Evolutionary conservation across 2,797 vertebrate species (phyloP).

Genomic region (Lutjanus campechanus): DNA sequence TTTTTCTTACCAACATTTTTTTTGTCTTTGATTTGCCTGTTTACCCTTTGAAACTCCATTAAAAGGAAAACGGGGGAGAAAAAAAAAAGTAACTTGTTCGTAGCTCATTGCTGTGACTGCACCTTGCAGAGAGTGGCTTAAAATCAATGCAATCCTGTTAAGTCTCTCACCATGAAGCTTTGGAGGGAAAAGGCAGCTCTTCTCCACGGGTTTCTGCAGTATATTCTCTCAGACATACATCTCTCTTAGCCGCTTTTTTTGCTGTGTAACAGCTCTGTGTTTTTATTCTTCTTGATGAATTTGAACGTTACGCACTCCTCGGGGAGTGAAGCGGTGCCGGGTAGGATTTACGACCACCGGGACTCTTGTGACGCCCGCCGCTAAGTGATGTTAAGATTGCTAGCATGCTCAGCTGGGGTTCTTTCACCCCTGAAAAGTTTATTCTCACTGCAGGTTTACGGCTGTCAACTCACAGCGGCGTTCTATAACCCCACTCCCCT

Average conservation of each 20-base stretch:
- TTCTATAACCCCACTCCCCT: not conserved
- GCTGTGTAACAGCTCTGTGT: not conserved
- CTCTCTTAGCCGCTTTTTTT: conserved; percentile 14
- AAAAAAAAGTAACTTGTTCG: conserved; percentile 33
- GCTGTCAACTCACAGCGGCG: not conserved
- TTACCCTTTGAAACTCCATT: conserved; percentile 46
- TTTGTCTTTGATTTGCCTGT: conserved; percentile 42
- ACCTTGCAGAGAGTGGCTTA: conserved; percentile 36
- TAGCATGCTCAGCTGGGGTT: not conserved
- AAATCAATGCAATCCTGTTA: conserved; percentile 60
- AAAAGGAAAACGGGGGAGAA: conserved; percentile 18
- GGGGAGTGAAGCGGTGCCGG: not conserved
- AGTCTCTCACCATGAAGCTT: conserved; percentile 43
- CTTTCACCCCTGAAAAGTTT: not conserved
- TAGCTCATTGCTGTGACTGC: conserved; percentile 42
- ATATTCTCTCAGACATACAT: conserved; percentile 28
- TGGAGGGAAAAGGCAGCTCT: conserved; percentile 32
- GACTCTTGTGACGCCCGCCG: conserved; percentile 9
- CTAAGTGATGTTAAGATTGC: conserved; percentile 3
- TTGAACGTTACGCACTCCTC: conserved; percentile 37
- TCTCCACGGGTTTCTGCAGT: conserved; percentile 29
- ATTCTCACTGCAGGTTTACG: conserved; percentile 1
- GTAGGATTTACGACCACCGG: conserved; percentile 19
- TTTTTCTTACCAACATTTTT: conserved; percentile 3
- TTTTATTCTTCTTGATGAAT: conserved; percentile 41